phyloP scores from a whole-genome alignment of 1,140 invertebrate species.

The Drosophila dunni region DNA sequence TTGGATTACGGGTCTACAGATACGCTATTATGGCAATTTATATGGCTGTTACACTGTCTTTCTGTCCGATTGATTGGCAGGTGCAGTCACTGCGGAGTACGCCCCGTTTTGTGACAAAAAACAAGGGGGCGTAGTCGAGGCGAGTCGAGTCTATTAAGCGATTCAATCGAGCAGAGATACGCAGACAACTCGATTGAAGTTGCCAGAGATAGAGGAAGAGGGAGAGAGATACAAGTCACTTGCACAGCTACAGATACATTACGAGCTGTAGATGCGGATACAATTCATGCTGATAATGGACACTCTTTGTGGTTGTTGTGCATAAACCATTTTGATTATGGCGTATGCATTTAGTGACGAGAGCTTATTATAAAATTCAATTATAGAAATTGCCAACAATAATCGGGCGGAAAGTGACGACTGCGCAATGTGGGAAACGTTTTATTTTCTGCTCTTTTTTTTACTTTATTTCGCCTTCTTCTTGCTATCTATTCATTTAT shows the following conservation, averaged over 20 bases:
- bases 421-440: conserved; percentile 50
- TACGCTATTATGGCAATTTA: conserved; percentile 12
- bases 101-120: conserved; percentile 18
- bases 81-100: conserved; percentile 28
- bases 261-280: conserved; percentile 23
- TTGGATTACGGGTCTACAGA: conserved; percentile 24
- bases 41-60: background rate
- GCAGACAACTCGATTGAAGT: conserved; percentile 30
- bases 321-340: conserved; percentile 51
- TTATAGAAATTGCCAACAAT: conserved; percentile 55
- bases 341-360: conserved; percentile 17
- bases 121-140: conserved; percentile 22
- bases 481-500: background rate
- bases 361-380: conserved; percentile 58
- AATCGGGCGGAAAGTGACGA: conserved; percentile 43
- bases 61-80: conserved; percentile 28
- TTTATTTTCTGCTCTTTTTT: conserved; percentile 3
- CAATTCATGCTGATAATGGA: conserved; percentile 45
- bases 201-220: background rate
- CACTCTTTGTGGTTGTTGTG: background rate
- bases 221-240: conserved; percentile 6
- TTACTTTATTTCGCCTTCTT: background rate
- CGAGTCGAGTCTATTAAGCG: conserved; percentile 32
- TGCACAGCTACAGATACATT: background rate
- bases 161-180: conserved; percentile 38